Base-by-base conservation (phyloP, 2,888 invertebrate species). In the Lysandra coridon region DNA sequence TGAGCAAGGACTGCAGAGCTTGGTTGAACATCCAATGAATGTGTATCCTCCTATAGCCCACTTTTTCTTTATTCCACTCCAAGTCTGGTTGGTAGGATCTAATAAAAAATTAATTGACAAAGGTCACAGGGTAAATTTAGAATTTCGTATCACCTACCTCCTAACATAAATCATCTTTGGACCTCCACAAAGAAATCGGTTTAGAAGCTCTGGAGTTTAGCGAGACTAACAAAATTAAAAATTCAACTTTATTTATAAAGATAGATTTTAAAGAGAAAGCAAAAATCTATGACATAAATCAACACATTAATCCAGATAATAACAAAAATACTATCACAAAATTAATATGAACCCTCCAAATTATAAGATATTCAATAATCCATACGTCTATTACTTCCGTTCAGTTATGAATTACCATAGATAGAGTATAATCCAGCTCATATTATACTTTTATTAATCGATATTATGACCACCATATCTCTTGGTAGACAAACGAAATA, bases 1-100 rank as follows among this genome's bases (percentile, higher is more conserved):
- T 78, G 0, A 94, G 83, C 2, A 87, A 79, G 0, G 88, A 86
- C 75, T 92, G 90, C 0, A 94, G 84, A 0, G 94, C 92, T 84
- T 90, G 87, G 79, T 91, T 86, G 78, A 94, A 93, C 94, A 94
- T 94, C 93, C 93, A 93, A 81, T 94, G 92, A 0, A 91, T 80
- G 5, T 87, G 82, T 1, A 83, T 78, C 81, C 87, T 87, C 2
- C 89, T 83, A 78, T 90, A 90, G 4, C 93, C 92, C 0, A 92
- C 88, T 0, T 85, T 82, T 73, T 89, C 81, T 1, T 82, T 73
- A 73, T 91, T 86, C 94, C 94, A 94, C 1, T 82, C 79, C 23
- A 94, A 83, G 80, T 94, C 94, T 6, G 94, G 94, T 80, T 88
- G 85, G 80, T 94, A 94, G 0, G 92, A 90, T 17, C 94, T 94